These are phyloP conservation scores for Alosa sapidissima DNA, from an alignment of 2,797 vertebrate species.

Conservation along the genomic window DNA sequence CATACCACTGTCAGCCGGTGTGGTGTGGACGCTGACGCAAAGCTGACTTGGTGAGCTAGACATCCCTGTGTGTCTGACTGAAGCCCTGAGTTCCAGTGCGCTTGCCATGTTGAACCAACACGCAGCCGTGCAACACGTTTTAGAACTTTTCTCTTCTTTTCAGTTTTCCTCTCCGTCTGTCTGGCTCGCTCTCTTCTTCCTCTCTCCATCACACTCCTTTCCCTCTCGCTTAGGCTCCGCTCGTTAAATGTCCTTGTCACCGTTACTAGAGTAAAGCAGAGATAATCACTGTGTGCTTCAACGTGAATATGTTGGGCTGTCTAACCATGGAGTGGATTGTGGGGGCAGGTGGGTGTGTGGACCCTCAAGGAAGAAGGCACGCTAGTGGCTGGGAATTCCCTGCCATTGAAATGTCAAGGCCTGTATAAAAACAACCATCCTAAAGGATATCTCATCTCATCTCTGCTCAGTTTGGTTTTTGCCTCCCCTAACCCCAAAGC, in stretches of 20 bases:
- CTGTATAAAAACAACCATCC: not conserved
- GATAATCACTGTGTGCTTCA: constrained; percentile 10
- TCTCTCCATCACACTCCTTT: not conserved
- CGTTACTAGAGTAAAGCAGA: constrained; percentile 21
- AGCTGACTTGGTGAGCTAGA: not conserved
- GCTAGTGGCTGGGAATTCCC: constrained; percentile 22
- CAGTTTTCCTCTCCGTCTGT: not conserved
- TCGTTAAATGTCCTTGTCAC: too few relatives aligned
- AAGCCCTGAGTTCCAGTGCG: not conserved
- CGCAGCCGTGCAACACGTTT: not conserved
- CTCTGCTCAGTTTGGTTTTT: constrained; percentile 16
- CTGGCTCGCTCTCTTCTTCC: constrained; percentile 26
- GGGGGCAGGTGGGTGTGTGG: constrained; percentile 39
- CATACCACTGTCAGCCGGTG: not conserved
- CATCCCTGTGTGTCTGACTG: not conserved
- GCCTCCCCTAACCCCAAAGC: constrained; percentile 57
- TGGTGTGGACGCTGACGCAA: not conserved
- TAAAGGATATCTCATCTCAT: not conserved
- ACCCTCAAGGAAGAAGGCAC: constrained; percentile 30
- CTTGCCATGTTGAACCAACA: constrained; percentile 5
- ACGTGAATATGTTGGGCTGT: constrained; percentile 24
- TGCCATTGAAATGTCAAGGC: constrained; percentile 25
- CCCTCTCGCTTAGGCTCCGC: constrained; percentile 20
- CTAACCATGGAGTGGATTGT: not conserved
- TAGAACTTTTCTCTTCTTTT: not conserved